Base-by-base conservation (phyloP, 2,797 vertebrate genomes). In the Poeciliopsis gracilis region DNA sequence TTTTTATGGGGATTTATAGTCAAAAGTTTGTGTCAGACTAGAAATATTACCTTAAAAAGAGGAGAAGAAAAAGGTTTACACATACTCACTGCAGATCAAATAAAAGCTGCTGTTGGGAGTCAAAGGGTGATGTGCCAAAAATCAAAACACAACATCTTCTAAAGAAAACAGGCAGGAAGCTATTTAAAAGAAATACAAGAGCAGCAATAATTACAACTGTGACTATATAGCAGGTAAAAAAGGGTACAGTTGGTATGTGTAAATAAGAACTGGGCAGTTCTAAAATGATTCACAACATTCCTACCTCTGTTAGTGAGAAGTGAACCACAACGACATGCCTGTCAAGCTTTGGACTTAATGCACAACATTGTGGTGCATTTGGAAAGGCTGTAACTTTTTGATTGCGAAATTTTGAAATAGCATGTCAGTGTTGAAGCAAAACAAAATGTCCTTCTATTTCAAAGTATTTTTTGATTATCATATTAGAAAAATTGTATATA, bases 1-100 rank as follows among this genome's bases (percentile, higher is more conserved):
- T 86, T 86, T 33, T 87, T 92, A 88, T 88, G 89, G 86, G 82
- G 82, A 86, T 83, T 86, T 70, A 9, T 79, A 86, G 88, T 83
- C 79, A 80, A 88, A 89, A 51, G 80, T 90, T 81, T 87, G 77
- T 90, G 77, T 90, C 74, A 85, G 78, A 80, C 90, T 77, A 75
- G 86, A 88, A 71, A 88, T 82, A 86, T 84, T 84, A 28, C 43
- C 82, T 86, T 28, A 16, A 57, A 81, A 80, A 80, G 13, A 3
- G 76, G 12, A 87, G 13, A 61, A 79, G 46, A 73, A 76, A 46
- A 83, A 83, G 6, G 13, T 9, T 77, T 73, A 80, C 3, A 77
- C 46, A 79, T 85, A 90, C 85, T 93, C 71, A 38, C 75, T 75
- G 84, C 79, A 86, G 90, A 91, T 84, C 73, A 69, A 82, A 82